phyloP scores from a whole-genome alignment of 2,888 invertebrate genomes.

The Phytoseiulus persimilis region DNA sequence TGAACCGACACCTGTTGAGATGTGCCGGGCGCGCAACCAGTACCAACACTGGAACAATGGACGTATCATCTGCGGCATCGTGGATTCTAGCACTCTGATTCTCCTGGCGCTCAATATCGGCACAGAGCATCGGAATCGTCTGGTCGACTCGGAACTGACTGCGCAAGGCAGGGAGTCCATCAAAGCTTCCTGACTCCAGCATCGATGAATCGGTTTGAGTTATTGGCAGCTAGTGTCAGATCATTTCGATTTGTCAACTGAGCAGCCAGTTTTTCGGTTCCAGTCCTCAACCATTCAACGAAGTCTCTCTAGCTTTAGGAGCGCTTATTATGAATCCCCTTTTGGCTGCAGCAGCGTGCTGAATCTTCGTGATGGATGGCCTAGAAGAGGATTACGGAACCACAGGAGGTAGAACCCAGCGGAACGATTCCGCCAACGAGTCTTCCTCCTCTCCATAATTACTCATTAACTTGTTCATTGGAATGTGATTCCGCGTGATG shows the following conservation, averaged over 20 bases:
- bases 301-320: not conserved
- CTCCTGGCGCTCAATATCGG: too few species aligned
- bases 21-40: too few species aligned
- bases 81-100: too few species aligned
- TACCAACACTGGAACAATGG: too few species aligned
- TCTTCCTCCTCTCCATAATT: not conserved
- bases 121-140: too few species aligned
- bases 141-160: too few species aligned
- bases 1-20: too few species aligned
- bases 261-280: not conserved
- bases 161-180: too few species aligned
- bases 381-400: not conserved
- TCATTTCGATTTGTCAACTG: not conserved
- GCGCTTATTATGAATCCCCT: not conserved
- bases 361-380: not conserved
- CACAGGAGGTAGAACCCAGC: not conserved
- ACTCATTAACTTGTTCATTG: not conserved
- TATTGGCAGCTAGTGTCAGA: not conserved
- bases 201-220: not conserved
- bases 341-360: not conserved
- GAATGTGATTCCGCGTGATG: not conserved
- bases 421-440: not conserved
- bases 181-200: too few species aligned
- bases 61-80: too few species aligned
- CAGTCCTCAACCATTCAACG: not conserved